phyloP scores from a whole-genome alignment of 2,113 vertebrate species.

The Oreamnos americanus region DNA sequence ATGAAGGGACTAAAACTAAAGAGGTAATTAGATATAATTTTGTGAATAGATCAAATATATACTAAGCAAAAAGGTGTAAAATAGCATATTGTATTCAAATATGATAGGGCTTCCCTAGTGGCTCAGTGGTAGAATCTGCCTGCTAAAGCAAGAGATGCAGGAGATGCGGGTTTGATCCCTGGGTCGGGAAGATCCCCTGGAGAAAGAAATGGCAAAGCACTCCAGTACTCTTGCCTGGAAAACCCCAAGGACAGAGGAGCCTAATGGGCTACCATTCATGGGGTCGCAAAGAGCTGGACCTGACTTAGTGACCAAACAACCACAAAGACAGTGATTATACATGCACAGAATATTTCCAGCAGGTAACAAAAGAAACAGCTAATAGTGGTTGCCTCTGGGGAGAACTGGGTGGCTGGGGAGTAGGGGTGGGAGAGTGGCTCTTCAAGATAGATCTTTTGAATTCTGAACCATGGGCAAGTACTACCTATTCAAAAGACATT shows the following conservation, averaged over 20 bases:
- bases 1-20: constrained; percentile 11
- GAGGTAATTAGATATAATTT: neutral
- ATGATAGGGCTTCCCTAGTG: neutral
- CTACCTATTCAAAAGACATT: neutral
- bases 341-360: neutral
- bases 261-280: neutral
- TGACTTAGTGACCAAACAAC: neutral
- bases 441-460: neutral
- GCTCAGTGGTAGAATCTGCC: neutral
- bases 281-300: neutral
- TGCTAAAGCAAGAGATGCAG: neutral
- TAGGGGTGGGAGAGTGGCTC: neutral
- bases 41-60: neutral
- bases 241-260: neutral
- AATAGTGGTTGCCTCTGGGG: neutral
- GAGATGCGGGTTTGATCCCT: neutral
- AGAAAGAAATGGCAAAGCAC: neutral
- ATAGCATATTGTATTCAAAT: neutral
- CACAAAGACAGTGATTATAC: neutral
- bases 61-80: neutral
- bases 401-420: neutral
- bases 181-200: neutral
- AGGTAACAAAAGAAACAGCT: neutral
- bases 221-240: neutral
- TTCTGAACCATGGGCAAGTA: neutral